Conservation (phyloP, 2,113 vertebrate genomes). For the Oreocharis arfaki region DNA sequence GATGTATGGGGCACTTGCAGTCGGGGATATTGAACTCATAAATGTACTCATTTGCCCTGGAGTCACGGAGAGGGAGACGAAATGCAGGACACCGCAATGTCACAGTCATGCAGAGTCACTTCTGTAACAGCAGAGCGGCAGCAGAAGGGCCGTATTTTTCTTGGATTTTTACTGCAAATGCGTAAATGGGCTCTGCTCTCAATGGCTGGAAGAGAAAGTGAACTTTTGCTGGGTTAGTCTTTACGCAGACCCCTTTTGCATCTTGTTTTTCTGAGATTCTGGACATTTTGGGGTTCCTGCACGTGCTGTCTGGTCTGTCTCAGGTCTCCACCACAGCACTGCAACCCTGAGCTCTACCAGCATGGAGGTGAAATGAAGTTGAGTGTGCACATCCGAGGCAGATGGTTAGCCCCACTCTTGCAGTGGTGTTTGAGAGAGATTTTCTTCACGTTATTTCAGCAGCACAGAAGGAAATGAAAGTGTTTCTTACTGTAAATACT, state of each 20-base stretch:
- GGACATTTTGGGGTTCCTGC: background rate
- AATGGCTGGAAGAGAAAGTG: background rate
- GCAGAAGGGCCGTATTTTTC: background rate
- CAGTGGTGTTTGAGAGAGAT: background rate
- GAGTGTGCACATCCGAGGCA: background rate
- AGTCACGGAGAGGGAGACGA: slow-evolving; percentile 20
- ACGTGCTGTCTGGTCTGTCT: background rate
- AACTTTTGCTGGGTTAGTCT: background rate
- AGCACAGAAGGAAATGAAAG: slow-evolving; percentile 58
- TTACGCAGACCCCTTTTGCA: background rate
- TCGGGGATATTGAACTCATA: slow-evolving; percentile 50
- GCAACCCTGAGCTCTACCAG: background rate
- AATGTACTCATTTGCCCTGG: slow-evolving; percentile 53
- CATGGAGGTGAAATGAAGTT: slow-evolving; percentile 29
- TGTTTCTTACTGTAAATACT: slow-evolving; percentile 43
- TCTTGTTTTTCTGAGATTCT: background rate
- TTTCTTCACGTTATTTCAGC: slow-evolving; percentile 5
- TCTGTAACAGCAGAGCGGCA: background rate
- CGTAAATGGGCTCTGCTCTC: background rate
- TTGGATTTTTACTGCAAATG: background rate
- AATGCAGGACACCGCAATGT: slow-evolving; percentile 51
- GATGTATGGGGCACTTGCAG: slow-evolving; percentile 43
- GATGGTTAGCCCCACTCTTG: background rate
- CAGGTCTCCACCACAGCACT: background rate
- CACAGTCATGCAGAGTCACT: slow-evolving; percentile 38